These are phyloP conservation scores for Xenopus laevis DNA, from an alignment of 2,113 vertebrate species.

Conservation along the genomic window DNA sequence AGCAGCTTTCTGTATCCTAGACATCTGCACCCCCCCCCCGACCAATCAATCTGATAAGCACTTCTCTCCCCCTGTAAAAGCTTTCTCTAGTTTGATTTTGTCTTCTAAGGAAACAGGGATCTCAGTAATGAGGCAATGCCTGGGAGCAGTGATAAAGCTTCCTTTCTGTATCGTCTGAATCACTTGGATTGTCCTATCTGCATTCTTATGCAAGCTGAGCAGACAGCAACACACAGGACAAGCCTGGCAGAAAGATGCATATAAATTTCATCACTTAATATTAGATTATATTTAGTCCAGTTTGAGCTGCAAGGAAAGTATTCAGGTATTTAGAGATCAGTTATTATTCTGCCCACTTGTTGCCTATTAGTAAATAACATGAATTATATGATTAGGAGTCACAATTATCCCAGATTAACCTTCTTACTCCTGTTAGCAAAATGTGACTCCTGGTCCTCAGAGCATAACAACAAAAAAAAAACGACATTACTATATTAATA, in stretches of 20 bases:
- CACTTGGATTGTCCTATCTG: slow-evolving; percentile 20
- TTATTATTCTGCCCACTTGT: too few relatives aligned
- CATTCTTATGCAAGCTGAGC: slow-evolving; percentile 17
- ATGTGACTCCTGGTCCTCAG: too few relatives aligned
- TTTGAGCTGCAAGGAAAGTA: too few relatives aligned
- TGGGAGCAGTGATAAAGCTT: slow-evolving; percentile 36
- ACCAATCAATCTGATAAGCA: slow-evolving; percentile 28
- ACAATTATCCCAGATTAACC: too few relatives aligned
- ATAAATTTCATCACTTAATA: too few relatives aligned
- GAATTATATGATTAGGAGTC: too few relatives aligned
- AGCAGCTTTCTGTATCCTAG: slow-evolving; percentile 16
- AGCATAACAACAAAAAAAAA: too few relatives aligned
- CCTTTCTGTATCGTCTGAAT: slow-evolving; percentile 28
- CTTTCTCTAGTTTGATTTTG: slow-evolving; percentile 38
- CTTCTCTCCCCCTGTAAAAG: slow-evolving; percentile 8
- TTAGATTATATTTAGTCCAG: too few relatives aligned
- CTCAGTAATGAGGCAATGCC: slow-evolving; percentile 36
- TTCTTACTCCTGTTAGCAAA: too few relatives aligned
- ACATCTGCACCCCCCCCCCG: slow-evolving; percentile 17
- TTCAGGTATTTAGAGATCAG: too few relatives aligned
- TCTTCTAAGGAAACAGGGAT: slow-evolving; percentile 31
- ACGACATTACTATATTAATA: too few relatives aligned
- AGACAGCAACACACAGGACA: slow-evolving; percentile 29
- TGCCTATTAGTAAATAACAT: too few relatives aligned
- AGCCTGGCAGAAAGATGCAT: not conserved